phyloP scores from a whole-genome alignment of 1,140 invertebrate genomes.

The Steinernema khuongi region DNA sequence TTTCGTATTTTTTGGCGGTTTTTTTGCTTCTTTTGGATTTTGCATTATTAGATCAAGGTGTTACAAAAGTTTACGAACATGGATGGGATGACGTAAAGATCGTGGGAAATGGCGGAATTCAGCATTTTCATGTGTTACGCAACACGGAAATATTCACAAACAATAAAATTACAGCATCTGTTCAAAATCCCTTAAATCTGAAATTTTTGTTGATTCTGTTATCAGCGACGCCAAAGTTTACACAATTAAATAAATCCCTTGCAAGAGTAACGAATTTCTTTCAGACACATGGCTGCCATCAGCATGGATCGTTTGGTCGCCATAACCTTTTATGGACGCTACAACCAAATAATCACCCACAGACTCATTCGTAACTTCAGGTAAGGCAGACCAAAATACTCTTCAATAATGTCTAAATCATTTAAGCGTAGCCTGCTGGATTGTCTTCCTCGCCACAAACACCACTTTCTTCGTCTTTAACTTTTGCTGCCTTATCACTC shows the following conservation, averaged over 20 bases:
- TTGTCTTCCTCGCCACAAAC: conserved; percentile 45
- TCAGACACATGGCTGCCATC: conserved; percentile 57
- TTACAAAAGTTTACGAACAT: no score
- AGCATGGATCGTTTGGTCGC: conserved; percentile 56
- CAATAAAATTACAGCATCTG: no score
- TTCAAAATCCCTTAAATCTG: no score
- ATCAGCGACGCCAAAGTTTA: not conserved
- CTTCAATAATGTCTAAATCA: not conserved
- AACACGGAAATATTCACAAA: no score
- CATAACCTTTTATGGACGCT: conserved; percentile 53
- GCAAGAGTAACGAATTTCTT: conserved; percentile 17
- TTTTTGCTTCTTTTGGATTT: no score
- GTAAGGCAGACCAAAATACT: conserved; percentile 14
- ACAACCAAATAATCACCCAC: conserved; percentile 51
- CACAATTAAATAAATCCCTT: not conserved
- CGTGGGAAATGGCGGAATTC: no score
- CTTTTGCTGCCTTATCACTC: conserved; percentile 54
- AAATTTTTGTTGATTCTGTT: no score
- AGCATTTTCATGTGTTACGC: no score
- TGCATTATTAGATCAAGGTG: no score
- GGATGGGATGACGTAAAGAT: no score
- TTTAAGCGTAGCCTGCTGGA: conserved; percentile 51
- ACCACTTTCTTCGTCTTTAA: conserved; percentile 45
- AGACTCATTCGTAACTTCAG: conserved; percentile 41
- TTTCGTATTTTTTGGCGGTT: no score